Evolutionary conservation across 2,113 vertebrate species (phyloP).

Genomic region (Hucho hucho): DNA sequence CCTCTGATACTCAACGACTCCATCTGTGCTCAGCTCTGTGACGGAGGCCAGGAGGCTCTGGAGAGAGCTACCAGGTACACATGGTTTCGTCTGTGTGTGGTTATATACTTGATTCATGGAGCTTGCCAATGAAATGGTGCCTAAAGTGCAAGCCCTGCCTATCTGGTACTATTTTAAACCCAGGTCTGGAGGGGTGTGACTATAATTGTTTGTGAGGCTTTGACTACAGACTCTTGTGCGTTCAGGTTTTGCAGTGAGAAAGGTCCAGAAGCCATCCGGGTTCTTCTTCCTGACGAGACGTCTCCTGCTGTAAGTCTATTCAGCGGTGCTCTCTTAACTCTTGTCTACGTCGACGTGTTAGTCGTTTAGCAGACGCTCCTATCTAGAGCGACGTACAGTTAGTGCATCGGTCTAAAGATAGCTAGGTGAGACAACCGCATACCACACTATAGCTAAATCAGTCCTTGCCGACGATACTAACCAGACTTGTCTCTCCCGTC

Average conservation of each 20-base stretch:
- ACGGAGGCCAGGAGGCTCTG: slow-evolving; percentile 83
- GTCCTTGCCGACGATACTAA: neutral
- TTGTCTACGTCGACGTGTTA: too few relatives aligned
- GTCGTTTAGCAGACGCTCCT: too few relatives aligned
- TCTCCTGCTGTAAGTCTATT: slow-evolving; percentile 77
- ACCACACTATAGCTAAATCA: too few relatives aligned
- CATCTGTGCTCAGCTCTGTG: slow-evolving; percentile 86
- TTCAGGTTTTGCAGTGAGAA: slow-evolving; percentile 90
- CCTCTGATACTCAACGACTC: slow-evolving; percentile 83
- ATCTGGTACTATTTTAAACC: too few relatives aligned
- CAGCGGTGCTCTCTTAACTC: neutral
- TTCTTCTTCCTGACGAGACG: slow-evolving; percentile 89
- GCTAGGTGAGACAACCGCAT: too few relatives aligned
- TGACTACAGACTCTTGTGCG: slow-evolving; percentile 23
- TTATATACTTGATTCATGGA: neutral
- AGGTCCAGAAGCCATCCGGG: slow-evolving; percentile 85
- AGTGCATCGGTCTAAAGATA: too few relatives aligned
- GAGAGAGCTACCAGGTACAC: slow-evolving; percentile 85
- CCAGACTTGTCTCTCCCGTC: neutral
- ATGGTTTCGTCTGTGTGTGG: neutral
- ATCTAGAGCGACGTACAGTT: too few relatives aligned
- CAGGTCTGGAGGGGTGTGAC: too few relatives aligned
- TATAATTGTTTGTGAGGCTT: too few relatives aligned
- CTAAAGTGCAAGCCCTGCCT: too few relatives aligned
- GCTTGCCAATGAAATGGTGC: too few relatives aligned